Conservation (phyloP, 2,888 invertebrate genomes). For the Ichneumon xanthorius region DNA sequence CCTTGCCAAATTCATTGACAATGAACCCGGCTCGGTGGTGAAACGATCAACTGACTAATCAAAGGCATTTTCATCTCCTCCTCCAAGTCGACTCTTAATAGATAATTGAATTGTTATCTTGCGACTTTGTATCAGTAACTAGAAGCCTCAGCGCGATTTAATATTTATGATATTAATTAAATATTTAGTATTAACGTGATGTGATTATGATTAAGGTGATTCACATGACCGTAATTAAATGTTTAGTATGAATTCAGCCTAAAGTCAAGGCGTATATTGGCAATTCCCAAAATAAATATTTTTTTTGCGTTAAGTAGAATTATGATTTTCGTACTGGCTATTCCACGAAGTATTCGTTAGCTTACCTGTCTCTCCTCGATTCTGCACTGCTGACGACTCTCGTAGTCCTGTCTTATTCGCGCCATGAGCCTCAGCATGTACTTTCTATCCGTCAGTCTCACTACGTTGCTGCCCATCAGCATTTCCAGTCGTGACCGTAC, state of each 20-base stretch:
- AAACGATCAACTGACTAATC: neutral
- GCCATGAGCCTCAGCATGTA: slow-evolving; percentile 89
- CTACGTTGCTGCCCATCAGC: slow-evolving; percentile 90
- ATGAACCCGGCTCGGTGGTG: neutral
- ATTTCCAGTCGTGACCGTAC: slow-evolving; percentile 89
- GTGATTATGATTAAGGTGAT: too few species aligned
- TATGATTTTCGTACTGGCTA: neutral
- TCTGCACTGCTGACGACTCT: slow-evolving; percentile 88
- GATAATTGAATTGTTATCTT: too few species aligned
- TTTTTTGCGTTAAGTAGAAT: neutral
- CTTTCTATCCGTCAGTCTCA: slow-evolving; percentile 88
- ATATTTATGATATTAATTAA: neutral
- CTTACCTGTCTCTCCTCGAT: slow-evolving; percentile 88
- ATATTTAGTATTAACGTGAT: neutral
- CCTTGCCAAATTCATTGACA: neutral
- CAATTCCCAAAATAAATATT: too few species aligned
- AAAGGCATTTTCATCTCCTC: neutral
- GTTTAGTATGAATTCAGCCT: too few species aligned
- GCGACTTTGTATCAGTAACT: neutral
- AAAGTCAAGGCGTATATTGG: too few species aligned
- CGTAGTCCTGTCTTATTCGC: slow-evolving; percentile 88
- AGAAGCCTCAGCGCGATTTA: neutral
- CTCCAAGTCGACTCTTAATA: too few species aligned
- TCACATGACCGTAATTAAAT: too few species aligned
- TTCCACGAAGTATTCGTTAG: neutral